Evolutionary conservation across 2,113 vertebrate species (phyloP).

Genomic region (Lagopus muta): DNA sequence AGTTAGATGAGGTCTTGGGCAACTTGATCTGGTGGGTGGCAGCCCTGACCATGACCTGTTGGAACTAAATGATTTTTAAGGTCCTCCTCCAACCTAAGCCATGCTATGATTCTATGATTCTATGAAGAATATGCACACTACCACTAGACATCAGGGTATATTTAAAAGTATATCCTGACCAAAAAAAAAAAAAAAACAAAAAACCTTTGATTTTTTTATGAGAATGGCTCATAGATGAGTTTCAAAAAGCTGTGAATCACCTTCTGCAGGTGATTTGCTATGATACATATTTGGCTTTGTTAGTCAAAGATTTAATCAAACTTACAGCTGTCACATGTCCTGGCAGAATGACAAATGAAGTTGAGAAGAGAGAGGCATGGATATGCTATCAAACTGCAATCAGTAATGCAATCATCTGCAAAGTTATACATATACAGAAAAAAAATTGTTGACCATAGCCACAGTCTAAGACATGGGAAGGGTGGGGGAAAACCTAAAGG

Average conservation of each 20-base stretch:
- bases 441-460: background rate
- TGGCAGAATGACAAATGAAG: background rate
- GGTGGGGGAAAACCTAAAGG: background rate
- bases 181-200: background rate
- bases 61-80: too few relatives aligned
- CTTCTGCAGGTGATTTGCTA: background rate
- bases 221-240: background rate
- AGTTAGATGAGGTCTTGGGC: too few relatives aligned
- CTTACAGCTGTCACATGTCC: background rate
- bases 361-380: background rate
- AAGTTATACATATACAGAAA: background rate
- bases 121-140: background rate
- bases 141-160: background rate
- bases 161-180: background rate
- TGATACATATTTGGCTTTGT: background rate
- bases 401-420: background rate
- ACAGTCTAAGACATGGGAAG: background rate
- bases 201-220: background rate
- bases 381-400: background rate
- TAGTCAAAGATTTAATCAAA: background rate
- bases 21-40: too few relatives aligned
- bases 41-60: too few relatives aligned
- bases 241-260: background rate
- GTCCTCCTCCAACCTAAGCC: too few relatives aligned
- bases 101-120: too few relatives aligned